These are phyloP conservation scores for human (Homo sapiens) DNA, from an alignment of 2,113 vertebrate species.

Conservation along the genomic window DNA sequence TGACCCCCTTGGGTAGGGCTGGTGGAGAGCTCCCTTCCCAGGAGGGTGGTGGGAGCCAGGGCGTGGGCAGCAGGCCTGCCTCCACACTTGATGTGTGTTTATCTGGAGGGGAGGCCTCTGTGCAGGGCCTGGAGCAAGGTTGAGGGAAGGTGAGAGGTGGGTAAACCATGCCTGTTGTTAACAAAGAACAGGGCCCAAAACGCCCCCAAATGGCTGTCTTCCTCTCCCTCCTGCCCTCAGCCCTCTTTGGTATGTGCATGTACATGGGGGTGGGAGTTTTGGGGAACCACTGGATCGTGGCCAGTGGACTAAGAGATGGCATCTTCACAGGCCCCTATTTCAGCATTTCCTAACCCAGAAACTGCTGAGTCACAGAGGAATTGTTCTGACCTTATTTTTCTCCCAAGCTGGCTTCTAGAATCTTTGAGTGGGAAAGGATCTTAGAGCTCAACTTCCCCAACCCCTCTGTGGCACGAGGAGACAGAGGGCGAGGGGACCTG, in stretches of 20 bases:
- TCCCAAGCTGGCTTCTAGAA: slow-evolving; percentile 18
- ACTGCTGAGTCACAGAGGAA: slow-evolving; percentile 68
- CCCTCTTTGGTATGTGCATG: not conserved
- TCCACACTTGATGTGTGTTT: not conserved
- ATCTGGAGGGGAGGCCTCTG: not conserved
- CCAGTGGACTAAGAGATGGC: not conserved
- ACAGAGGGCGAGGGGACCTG: not conserved
- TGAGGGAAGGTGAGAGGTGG: not conserved
- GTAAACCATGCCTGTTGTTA: not conserved
- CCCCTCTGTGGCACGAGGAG: not conserved
- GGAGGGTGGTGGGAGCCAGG: not conserved
- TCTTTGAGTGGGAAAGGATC: not conserved
- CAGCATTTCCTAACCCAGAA: slow-evolving; percentile 37
- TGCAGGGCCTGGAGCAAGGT: not conserved
- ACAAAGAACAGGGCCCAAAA: not conserved
- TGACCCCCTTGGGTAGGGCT: not conserved
- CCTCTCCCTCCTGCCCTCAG: not conserved
- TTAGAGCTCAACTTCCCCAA: not conserved
- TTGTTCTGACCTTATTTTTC: slow-evolving; percentile 44
- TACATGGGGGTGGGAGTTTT: not conserved
- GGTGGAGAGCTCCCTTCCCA: not conserved
- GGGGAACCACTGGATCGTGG: not conserved
- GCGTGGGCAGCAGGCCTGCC: not conserved
- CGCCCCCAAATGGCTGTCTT: not conserved
- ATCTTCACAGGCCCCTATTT: not conserved